Conservation (phyloP, 2,888 invertebrate genomes). For the Acanthococcus lagerstroemiae region DNA sequence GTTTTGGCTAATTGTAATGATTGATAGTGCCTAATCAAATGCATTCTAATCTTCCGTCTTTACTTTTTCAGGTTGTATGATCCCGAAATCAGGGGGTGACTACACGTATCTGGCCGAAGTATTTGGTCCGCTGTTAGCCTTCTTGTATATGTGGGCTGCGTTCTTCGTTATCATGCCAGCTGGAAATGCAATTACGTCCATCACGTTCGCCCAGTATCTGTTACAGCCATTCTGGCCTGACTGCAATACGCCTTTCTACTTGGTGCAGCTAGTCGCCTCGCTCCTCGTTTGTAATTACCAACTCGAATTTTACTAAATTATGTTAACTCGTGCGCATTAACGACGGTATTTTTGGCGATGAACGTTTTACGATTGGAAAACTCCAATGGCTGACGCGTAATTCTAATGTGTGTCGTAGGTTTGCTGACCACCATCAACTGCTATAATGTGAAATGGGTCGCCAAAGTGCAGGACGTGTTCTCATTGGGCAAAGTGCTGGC, state of each 20-base stretch:
- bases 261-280: conserved; percentile 78
- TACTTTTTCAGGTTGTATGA: conserved; percentile 68
- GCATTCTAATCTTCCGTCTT: too few species aligned
- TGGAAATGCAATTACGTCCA: conserved; percentile 84
- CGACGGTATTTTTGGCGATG: too few species aligned
- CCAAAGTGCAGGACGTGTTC: conserved; percentile 85
- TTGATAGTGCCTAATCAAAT: too few species aligned
- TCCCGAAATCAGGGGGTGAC: conserved; percentile 91
- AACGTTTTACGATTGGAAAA: too few species aligned
- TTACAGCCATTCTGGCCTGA: conserved; percentile 76
- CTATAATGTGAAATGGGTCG: conserved; percentile 91
- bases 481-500: conserved; percentile 86
- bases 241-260: conserved; percentile 70
- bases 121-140: conserved; percentile 80
- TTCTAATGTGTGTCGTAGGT: conserved; percentile 61
- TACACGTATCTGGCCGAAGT: conserved; percentile 89
- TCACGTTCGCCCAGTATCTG: conserved; percentile 88
- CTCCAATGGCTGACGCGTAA: not conserved
- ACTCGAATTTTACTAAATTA: not conserved
- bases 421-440: conserved; percentile 85
- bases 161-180: conserved; percentile 84
- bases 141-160: conserved; percentile 89
- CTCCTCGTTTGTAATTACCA: conserved; percentile 72
- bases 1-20: too few species aligned
- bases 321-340: too few species aligned